Base-by-base conservation (phyloP, 2,888 invertebrate species). In the Hirtodrosophila histrioides region DNA sequence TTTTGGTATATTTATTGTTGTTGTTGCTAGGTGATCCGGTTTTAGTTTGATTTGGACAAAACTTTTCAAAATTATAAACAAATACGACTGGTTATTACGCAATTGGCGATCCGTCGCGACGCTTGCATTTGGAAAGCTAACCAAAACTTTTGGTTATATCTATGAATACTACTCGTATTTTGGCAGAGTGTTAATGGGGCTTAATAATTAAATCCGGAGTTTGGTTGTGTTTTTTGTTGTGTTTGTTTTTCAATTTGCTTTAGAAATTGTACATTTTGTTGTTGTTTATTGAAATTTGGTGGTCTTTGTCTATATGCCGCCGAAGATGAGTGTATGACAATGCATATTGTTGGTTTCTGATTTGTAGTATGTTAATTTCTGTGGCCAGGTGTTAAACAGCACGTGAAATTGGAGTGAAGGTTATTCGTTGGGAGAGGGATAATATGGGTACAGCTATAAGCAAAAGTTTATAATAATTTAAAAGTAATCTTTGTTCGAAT, bases 281-380 rank as follows among this genome's bases (percentile, higher is more conserved):
- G 29, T 11, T 57, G 49, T 23, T 55, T 43, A 45, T 56, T 69
- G 55, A 66, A 85, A 69, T 74, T 77, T 48, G 33, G 17, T 41
- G 24, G 12, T 64, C 51, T 41, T 58, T 61, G 77, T 79, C 39
- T 57, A 31, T 58, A 50, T 62, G 45, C 43, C 24, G 40, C 27
- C 9, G 55, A 41, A 12, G 40, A 40, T 49, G 55, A 48, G 40
- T 36, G 40, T 55, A 73, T 85, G 66, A 82, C 75, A 74, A 74
- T 85, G 62, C 76, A 75, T 12, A 10, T 62, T 72, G 46, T 40
- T 36, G 27, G 4, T 24, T 54, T 55, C 49, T 23, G 27, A 46
- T 56, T 54, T 73, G 39, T 73, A 55, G 50, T 71, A 71, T 81
- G 86, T 66, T 79, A 83, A 88, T 71, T 75, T 75, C 65, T 70